These are phyloP conservation scores for Amphipyra tragopoginis DNA, from an alignment of 2,888 invertebrate genomes.

Conservation along the genomic window DNA sequence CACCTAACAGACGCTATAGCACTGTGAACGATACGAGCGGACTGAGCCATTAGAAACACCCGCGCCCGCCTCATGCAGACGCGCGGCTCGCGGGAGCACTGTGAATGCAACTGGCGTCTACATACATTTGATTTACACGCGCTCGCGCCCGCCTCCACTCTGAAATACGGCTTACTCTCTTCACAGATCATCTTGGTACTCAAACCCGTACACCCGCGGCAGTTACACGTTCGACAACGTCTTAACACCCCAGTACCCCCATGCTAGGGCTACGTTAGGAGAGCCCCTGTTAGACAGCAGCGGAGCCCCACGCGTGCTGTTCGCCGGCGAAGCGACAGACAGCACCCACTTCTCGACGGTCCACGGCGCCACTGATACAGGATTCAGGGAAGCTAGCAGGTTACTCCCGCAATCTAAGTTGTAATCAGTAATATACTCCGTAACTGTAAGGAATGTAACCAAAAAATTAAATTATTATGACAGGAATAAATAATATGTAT, in stretches of 20 bases:
- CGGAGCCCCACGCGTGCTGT: slow-evolving; percentile 86
- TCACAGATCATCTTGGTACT: slow-evolving; percentile 92
- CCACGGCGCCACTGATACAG: slow-evolving; percentile 93
- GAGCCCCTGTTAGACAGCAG: slow-evolving; percentile 87
- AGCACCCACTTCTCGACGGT: slow-evolving; percentile 91
- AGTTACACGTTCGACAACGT: slow-evolving; percentile 92
- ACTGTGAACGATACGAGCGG: too few species aligned
- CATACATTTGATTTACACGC: too few species aligned
- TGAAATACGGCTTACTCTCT: too few species aligned
- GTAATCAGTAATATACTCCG: slow-evolving; percentile 8
- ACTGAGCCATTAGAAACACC: too few species aligned
- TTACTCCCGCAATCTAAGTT: slow-evolving; percentile 36
- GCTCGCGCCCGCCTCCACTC: too few species aligned
- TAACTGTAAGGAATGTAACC: too few species aligned
- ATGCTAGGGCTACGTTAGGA: slow-evolving; percentile 88
- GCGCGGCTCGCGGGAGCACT: too few species aligned
- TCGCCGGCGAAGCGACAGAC: slow-evolving; percentile 91
- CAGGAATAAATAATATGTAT: too few species aligned
- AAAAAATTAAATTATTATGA: too few species aligned
- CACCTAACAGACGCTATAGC: too few species aligned
- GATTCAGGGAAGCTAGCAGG: slow-evolving; percentile 90
- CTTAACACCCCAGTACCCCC: slow-evolving; percentile 83
- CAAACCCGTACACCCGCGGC: slow-evolving; percentile 92
- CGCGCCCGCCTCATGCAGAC: too few species aligned
- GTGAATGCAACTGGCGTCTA: too few species aligned